Evolutionary conservation across 2,888 invertebrate species (phyloP).

Genomic region (Cephus rjabovi): DNA sequence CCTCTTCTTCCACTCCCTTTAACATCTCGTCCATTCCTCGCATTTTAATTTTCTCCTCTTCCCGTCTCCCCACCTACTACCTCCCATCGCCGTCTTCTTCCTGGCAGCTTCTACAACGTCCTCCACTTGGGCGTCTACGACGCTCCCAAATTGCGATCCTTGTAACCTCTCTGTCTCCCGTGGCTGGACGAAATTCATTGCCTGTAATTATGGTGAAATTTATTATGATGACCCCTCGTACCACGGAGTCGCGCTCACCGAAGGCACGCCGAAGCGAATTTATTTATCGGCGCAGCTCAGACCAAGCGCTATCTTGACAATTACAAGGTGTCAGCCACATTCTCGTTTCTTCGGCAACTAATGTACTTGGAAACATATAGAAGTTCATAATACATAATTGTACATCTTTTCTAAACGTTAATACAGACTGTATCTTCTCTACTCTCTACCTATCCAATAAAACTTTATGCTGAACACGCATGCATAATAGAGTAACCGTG

Average conservation of each 20-base stretch:
- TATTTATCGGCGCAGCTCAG: not conserved
- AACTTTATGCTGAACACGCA: too few relatives aligned
- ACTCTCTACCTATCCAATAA: not conserved
- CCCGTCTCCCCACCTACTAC: constrained; percentile 2
- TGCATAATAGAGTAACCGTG: too few relatives aligned
- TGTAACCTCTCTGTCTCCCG: not conserved
- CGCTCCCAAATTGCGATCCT: constrained; percentile 24
- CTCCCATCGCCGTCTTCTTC: not conserved
- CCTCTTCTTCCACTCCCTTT: not conserved
- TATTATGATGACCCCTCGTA: constrained; percentile 34
- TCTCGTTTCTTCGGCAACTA: not conserved
- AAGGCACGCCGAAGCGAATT: not conserved
- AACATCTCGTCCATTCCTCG: not conserved
- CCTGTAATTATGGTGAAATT: constrained; percentile 38
- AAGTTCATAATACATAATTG: not conserved
- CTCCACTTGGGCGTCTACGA: constrained; percentile 19
- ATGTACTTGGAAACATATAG: not conserved
- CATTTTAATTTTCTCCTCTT: constrained; percentile 14
- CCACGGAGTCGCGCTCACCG: not conserved
- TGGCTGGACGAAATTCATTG: constrained; percentile 37
- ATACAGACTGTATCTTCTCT: not conserved
- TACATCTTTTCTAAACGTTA: not conserved
- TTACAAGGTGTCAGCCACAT: not conserved
- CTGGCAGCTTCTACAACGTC: constrained; percentile 17
- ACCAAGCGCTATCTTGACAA: not conserved